These are phyloP conservation scores for Carassius auratus DNA, from an alignment of 2,113 vertebrate genomes.

Conservation along the genomic window DNA sequence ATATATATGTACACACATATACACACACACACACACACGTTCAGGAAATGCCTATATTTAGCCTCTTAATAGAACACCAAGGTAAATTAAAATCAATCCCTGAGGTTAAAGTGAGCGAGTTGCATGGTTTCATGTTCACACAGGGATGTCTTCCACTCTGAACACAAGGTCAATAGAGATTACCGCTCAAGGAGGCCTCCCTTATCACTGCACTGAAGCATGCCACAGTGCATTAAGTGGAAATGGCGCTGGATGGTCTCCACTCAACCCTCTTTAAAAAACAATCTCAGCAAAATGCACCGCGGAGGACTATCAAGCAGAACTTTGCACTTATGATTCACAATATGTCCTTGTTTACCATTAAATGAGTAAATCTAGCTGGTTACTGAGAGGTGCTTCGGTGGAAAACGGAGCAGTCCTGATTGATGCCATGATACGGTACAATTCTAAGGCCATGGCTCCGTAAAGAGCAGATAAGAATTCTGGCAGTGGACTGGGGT, in stretches of 20 bases:
- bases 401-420: constrained; percentile 24
- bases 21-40: not conserved
- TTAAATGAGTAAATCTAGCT: constrained; percentile 48
- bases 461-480: constrained; percentile 32
- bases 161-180: constrained; percentile 48
- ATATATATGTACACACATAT: no score
- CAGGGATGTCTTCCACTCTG: constrained; percentile 29
- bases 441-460: constrained; percentile 41
- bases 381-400: constrained; percentile 28
- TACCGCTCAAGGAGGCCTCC: constrained; percentile 42
- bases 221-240: constrained; percentile 36
- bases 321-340: constrained; percentile 38
- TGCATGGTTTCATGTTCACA: constrained; percentile 17
- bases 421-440: constrained; percentile 19
- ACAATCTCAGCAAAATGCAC: constrained; percentile 39
- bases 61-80: constrained; percentile 31
- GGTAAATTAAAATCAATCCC: constrained; percentile 50
- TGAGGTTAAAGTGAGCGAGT: constrained; percentile 29
- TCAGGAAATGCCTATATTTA: constrained; percentile 2
- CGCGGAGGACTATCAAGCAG: constrained; percentile 20
- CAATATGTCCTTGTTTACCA: constrained; percentile 49
- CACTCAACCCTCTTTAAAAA: constrained; percentile 48
- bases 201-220: constrained; percentile 39
- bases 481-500: constrained; percentile 44
- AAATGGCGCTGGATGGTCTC: constrained; percentile 30